These are phyloP conservation scores for Limanda limanda DNA, from an alignment of 2,113 vertebrate genomes.

Conservation along the genomic window DNA sequence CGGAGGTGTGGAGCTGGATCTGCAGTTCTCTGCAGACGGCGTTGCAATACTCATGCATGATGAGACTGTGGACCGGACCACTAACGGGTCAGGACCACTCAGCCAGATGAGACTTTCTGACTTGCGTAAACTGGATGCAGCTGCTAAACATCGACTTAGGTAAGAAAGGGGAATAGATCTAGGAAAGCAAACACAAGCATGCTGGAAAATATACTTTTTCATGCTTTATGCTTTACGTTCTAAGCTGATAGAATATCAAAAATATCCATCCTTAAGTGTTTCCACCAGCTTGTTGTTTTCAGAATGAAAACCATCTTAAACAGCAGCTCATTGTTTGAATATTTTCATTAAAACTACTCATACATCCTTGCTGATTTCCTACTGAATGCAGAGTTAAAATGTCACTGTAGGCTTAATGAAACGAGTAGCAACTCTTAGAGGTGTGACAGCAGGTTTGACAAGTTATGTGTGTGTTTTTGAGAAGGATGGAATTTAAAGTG, in stretches of 20 bases:
- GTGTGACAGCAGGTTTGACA: neutral
- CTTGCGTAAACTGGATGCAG: conserved; percentile 87
- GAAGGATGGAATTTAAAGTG: neutral
- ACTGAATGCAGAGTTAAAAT: too few relatives aligned
- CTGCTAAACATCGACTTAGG: conserved; percentile 92
- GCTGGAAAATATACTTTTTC: too few relatives aligned
- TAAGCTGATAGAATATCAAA: neutral
- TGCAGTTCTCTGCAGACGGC: conserved; percentile 94
- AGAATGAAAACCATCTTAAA: too few relatives aligned
- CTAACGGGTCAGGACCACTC: conserved; percentile 89
- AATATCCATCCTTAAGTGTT: too few relatives aligned
- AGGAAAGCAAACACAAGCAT: too few relatives aligned
- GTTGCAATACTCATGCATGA: conserved; percentile 96
- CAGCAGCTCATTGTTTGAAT: too few relatives aligned
- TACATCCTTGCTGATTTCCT: too few relatives aligned
- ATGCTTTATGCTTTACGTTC: too few relatives aligned
- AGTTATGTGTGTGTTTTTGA: neutral
- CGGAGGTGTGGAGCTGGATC: conserved; percentile 91
- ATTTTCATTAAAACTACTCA: too few relatives aligned
- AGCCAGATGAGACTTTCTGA: conserved; percentile 86
- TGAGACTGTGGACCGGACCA: conserved; percentile 93
- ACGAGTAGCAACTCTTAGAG: neutral
- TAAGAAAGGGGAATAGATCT: conserved; percentile 60
- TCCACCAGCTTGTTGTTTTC: neutral
- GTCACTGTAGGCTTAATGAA: neutral